These are phyloP conservation scores for Netta rufina DNA, from an alignment of 2,797 vertebrate genomes.

Conservation along the genomic window DNA sequence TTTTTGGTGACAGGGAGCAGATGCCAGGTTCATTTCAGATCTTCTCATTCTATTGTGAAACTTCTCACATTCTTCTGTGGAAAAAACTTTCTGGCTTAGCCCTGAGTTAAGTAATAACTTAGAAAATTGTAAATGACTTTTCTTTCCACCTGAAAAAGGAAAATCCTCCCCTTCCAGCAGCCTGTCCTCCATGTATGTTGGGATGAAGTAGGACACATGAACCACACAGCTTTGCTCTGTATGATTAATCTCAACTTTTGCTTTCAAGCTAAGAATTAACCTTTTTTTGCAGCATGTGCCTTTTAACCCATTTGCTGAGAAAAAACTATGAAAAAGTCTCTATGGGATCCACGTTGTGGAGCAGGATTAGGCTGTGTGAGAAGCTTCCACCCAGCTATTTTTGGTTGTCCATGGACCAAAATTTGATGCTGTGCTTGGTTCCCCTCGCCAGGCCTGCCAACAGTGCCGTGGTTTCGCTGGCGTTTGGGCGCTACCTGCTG, in stretches of 20 bases:
- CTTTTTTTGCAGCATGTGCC: neutral
- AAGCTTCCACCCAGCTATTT: neutral
- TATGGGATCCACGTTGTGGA: neutral
- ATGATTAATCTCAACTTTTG: neutral
- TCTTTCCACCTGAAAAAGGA: neutral
- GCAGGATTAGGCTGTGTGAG: neutral
- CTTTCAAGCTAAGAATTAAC: neutral
- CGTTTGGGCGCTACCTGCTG: slow-evolving; percentile 88
- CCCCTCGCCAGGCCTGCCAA: slow-evolving; percentile 81
- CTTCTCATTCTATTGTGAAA: neutral
- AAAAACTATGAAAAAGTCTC: neutral
- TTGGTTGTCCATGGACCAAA: neutral
- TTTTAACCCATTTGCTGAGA: neutral
- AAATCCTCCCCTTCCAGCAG: neutral
- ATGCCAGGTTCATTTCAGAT: slow-evolving; percentile 4
- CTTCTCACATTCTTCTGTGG: neutral
- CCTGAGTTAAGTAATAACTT: neutral
- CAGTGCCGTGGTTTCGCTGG: slow-evolving; percentile 83
- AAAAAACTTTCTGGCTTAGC: neutral
- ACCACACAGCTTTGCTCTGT: neutral
- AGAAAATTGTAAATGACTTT: neutral
- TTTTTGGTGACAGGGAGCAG: slow-evolving; percentile 8
- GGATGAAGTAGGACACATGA: neutral
- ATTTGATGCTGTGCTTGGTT: neutral
- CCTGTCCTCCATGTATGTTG: neutral